Evolutionary conservation across 2,113 vertebrate genomes (phyloP).

Genomic region (Oryzias celebensis): DNA sequence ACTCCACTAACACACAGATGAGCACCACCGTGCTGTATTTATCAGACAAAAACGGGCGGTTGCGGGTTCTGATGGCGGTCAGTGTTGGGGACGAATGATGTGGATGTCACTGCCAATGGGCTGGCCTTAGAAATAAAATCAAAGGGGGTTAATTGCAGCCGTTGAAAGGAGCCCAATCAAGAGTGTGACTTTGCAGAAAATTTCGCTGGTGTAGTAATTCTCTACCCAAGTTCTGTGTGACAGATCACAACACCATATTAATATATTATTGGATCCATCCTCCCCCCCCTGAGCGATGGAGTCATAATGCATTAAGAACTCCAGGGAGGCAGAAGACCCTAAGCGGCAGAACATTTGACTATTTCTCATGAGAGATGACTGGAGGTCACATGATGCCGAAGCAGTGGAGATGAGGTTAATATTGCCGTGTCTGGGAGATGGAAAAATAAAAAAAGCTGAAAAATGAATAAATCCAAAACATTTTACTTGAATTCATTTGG

Average conservation of each 20-base stretch:
- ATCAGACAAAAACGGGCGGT: constrained; percentile 10
- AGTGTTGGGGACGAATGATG: constrained; percentile 25
- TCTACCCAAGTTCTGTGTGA: constrained; percentile 47
- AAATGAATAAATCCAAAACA: constrained; percentile 17
- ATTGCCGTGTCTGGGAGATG: constrained; percentile 24
- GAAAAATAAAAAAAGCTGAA: constrained; percentile 12
- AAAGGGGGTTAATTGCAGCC: constrained; percentile 27
- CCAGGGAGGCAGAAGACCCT: constrained; percentile 33
- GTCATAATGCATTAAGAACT: constrained; percentile 51
- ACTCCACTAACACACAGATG: constrained; percentile 6
- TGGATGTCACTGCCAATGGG: constrained; percentile 37
- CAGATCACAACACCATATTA: constrained; percentile 48
- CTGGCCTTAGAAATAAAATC: constrained; percentile 47
- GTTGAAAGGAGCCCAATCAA: constrained; percentile 12
- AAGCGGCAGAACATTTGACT: constrained; percentile 47
- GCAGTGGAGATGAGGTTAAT: constrained; percentile 29
- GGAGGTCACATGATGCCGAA: constrained; percentile 46
- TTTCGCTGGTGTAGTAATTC: constrained; percentile 44
- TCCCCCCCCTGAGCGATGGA: constrained; percentile 32
- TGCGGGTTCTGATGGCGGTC: constrained; percentile 24
- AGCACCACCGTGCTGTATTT: constrained; percentile 6
- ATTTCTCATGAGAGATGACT: constrained; percentile 32
- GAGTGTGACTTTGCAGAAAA: constrained; percentile 46
- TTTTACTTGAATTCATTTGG: constrained; percentile 25
- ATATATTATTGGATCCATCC: constrained; percentile 60